These are phyloP conservation scores for Dinothrombium tinctorium DNA, from an alignment of 1,140 invertebrate species.

Conservation along the genomic window DNA sequence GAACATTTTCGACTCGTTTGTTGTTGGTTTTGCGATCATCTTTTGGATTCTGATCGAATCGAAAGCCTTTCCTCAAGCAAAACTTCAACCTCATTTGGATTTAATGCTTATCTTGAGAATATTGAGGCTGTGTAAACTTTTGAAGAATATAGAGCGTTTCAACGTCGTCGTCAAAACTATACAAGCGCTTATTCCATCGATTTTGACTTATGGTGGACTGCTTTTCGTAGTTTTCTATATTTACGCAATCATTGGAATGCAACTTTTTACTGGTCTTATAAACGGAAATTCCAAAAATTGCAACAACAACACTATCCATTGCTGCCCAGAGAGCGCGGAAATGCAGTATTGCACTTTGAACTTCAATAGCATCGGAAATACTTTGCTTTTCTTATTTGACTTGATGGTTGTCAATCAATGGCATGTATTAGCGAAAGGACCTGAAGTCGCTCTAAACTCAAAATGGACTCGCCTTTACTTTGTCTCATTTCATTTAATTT, in stretches of 20 bases:
- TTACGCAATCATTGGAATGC: conserved; percentile 31
- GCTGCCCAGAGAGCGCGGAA: conserved; percentile 11
- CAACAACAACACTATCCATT: conserved; percentile 16
- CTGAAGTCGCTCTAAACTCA: neutral
- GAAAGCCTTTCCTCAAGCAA: neutral
- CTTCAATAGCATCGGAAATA: conserved; percentile 26
- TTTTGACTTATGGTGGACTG: conserved; percentile 27
- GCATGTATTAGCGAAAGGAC: conserved; percentile 20
- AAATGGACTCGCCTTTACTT: conserved; percentile 26
- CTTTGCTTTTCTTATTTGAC: conserved; percentile 28
- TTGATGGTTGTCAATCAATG: conserved; percentile 31
- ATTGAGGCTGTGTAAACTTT: conserved; percentile 26
- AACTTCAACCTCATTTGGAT: conserved; percentile 18
- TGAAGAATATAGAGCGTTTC: conserved; percentile 26
- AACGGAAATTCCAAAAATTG: conserved; percentile 13
- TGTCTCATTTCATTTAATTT: conserved; percentile 26
- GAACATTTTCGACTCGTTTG: conserved; percentile 30
- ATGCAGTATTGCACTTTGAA: conserved; percentile 29
- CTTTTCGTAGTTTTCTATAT: conserved; percentile 29
- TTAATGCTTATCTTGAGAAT: conserved; percentile 26
- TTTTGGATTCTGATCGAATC: neutral
- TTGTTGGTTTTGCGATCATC: conserved; percentile 26
- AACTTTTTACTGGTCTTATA: conserved; percentile 24
- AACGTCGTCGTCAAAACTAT: conserved; percentile 27
- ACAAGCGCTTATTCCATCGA: conserved; percentile 25